phyloP scores from a whole-genome alignment of 2,888 invertebrate species.

The Frankliniella intonsa region DNA sequence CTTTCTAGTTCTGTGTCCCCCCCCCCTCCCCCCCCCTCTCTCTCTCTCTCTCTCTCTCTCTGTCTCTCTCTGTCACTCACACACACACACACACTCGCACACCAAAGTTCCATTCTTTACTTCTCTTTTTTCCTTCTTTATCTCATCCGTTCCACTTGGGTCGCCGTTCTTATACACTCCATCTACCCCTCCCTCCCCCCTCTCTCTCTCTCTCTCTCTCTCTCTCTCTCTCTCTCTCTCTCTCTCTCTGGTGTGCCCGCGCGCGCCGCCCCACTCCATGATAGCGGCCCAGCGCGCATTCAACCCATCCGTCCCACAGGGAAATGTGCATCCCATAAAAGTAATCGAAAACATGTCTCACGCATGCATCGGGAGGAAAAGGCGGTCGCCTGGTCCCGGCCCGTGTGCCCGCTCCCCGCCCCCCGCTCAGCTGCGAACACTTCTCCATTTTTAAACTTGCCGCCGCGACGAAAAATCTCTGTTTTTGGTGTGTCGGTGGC shows the following conservation, averaged over 20 bases:
- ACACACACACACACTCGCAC: background rate
- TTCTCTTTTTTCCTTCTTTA: background rate
- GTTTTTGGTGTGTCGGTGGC: no score
- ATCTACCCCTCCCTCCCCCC: background rate
- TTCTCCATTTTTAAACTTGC: background rate
- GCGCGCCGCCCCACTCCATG: background rate
- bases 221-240: no score
- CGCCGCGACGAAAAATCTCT: no score
- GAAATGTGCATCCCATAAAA: constrained; percentile 23
- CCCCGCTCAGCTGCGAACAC: no score
- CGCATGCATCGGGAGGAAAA: background rate
- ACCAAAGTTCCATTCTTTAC: background rate
- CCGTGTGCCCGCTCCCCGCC: no score
- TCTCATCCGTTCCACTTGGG: background rate
- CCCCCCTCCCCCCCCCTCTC: background rate
- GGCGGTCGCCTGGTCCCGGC: background rate
- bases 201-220: background rate
- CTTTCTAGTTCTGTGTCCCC: background rate
- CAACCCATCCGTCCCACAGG: constrained; percentile 23
- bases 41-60: no score
- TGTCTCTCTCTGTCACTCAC: no score
- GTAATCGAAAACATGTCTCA: constrained; percentile 25
- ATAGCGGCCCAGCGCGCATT: background rate
- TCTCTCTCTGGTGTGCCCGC: background rate
- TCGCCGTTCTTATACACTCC: background rate